These are phyloP conservation scores for Helicoverpa zea DNA, from an alignment of 1,140 invertebrate genomes.

Conservation along the genomic window DNA sequence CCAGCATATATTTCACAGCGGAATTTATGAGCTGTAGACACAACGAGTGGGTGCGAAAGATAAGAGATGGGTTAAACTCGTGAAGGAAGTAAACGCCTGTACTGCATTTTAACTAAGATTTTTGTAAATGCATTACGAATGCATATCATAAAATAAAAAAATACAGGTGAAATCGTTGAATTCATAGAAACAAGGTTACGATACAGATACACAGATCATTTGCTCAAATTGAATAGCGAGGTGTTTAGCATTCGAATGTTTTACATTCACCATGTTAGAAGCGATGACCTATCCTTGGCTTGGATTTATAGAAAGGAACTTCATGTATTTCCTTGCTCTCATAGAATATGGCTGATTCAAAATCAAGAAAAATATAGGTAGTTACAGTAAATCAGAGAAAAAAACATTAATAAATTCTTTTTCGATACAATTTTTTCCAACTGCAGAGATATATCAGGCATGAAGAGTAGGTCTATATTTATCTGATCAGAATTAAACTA, in stretches of 20 bases:
- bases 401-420: too few relatives aligned
- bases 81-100: not conserved
- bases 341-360: constrained; percentile 1
- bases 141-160: not conserved
- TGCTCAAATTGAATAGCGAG: constrained; percentile 19
- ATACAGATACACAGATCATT: constrained; percentile 30
- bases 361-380: not conserved
- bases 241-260: constrained; percentile 4
- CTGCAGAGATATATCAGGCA: too few relatives aligned
- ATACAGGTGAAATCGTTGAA: not conserved
- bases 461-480: too few relatives aligned
- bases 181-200: not conserved
- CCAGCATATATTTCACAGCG: constrained; percentile 48
- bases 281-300: constrained; percentile 41
- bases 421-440: too few relatives aligned
- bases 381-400: too few relatives aligned
- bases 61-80: not conserved
- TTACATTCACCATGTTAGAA: constrained; percentile 24
- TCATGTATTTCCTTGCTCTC: constrained; percentile 15
- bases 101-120: not conserved
- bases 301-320: constrained; percentile 35
- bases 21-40: constrained; percentile 41
- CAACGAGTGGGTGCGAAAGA: constrained; percentile 21
- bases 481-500: too few relatives aligned
- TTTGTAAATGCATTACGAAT: not conserved